Evolutionary conservation across 37 sponge, comb jelly and placozoan genomes (phyloP).

Genomic region (Chondrilla cf. caribensis): DNA sequence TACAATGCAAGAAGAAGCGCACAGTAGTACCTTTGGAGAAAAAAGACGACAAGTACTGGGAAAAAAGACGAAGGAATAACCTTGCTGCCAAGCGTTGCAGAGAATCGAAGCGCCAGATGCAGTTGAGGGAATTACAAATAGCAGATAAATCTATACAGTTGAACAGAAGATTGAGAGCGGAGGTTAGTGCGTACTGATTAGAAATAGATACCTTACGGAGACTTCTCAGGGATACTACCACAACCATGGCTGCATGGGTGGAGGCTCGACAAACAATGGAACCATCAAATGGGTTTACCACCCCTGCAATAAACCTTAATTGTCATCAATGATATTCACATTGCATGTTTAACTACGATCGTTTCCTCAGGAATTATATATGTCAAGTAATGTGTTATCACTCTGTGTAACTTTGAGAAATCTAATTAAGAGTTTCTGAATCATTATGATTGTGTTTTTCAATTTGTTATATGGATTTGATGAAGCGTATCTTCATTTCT

Average conservation of each 20-base stretch:
- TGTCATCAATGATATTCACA: too few species aligned
- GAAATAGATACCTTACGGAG: constrained; percentile 71
- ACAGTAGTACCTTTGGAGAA: constrained; percentile 55
- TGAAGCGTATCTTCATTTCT: too few species aligned
- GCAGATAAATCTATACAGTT: constrained; percentile 60
- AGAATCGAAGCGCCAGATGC: constrained; percentile 48
- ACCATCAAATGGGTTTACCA: constrained; percentile 49
- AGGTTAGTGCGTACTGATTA: constrained; percentile 64
- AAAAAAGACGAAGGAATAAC: constrained; percentile 68
- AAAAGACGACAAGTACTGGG: constrained; percentile 77
- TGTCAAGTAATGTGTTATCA: too few species aligned
- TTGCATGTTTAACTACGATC: too few species aligned
- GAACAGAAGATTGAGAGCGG: constrained; percentile 64
- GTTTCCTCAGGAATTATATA: too few species aligned
- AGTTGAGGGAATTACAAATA: constrained; percentile 46
- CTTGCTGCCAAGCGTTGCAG: constrained; percentile 69
- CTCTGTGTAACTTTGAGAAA: too few species aligned
- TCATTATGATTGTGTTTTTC: too few species aligned
- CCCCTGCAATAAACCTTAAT: too few species aligned
- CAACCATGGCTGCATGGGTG: constrained; percentile 69
- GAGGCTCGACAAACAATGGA: constrained; percentile 70
- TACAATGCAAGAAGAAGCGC: constrained; percentile 17
- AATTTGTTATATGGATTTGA: too few species aligned
- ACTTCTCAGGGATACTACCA: constrained; percentile 67
- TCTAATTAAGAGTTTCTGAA: too few species aligned